These are phyloP conservation scores for Ispidina lecontei DNA, from an alignment of 2,797 vertebrate genomes.

Conservation along the genomic window DNA sequence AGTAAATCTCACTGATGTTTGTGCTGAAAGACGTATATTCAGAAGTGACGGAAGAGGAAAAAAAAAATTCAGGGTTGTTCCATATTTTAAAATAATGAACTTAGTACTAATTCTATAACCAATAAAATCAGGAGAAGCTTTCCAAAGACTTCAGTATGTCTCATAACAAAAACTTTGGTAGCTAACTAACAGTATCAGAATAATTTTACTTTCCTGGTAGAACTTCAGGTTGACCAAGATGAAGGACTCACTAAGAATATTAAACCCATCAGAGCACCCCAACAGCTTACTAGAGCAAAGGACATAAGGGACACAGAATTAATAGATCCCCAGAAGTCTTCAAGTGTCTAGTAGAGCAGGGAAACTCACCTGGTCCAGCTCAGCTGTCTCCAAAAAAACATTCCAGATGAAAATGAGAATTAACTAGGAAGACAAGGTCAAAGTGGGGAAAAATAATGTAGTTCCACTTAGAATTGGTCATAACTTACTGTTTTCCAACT, in stretches of 20 bases:
- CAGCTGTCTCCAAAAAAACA: neutral
- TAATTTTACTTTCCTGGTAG: neutral
- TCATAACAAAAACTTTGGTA: neutral
- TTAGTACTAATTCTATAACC: neutral
- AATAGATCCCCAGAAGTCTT: neutral
- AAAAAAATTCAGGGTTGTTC: neutral
- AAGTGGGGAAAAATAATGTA: neutral
- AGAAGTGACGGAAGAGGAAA: neutral
- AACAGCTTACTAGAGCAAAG: neutral
- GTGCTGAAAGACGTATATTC: neutral
- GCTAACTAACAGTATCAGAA: neutral
- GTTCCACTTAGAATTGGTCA: neutral
- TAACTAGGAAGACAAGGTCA: neutral
- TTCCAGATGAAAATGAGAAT: neutral
- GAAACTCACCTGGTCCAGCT: neutral
- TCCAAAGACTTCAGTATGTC: neutral
- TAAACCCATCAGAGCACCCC: neutral
- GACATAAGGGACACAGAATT: neutral
- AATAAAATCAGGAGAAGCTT: neutral
- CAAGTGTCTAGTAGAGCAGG: neutral
- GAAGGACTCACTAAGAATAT: neutral
- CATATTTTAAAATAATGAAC: neutral
- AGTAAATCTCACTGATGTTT: neutral
- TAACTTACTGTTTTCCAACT: neutral
- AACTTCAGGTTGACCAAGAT: neutral